Conservation (phyloP, 2,888 invertebrate genomes). For the Diploptera punctata region DNA sequence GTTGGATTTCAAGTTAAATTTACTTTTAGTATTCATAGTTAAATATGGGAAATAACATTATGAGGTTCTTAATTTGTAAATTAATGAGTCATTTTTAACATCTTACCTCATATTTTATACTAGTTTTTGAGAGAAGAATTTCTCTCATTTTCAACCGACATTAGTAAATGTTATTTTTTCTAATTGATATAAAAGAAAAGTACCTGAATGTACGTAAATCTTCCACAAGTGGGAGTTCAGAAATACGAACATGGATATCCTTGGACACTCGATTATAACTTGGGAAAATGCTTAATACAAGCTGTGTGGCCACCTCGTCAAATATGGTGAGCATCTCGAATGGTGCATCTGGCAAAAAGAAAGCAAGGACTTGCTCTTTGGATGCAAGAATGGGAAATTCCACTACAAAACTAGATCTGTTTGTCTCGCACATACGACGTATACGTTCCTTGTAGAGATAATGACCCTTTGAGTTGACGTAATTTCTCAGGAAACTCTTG, state of each 20-base stretch:
- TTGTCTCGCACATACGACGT: slow-evolving; percentile 92
- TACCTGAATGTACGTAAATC: slow-evolving; percentile 90
- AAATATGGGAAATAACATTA: too few relatives aligned
- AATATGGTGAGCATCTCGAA: slow-evolving; percentile 96
- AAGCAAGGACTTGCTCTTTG: slow-evolving; percentile 92
- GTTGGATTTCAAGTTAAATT: too few relatives aligned
- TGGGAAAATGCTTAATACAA: slow-evolving; percentile 93
- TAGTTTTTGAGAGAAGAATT: too few relatives aligned
- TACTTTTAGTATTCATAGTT: too few relatives aligned
- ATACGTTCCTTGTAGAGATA: slow-evolving; percentile 93
- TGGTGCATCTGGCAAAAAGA: slow-evolving; percentile 97
- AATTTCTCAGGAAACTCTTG: slow-evolving; percentile 92
- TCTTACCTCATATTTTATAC: too few relatives aligned
- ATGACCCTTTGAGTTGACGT: slow-evolving; percentile 84
- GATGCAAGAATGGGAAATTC: slow-evolving; percentile 92
- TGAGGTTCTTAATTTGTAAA: too few relatives aligned
- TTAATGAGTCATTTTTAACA: too few relatives aligned
- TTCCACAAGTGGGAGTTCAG: slow-evolving; percentile 94
- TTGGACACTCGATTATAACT: slow-evolving; percentile 93
- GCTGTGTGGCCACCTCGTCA: slow-evolving; percentile 91
- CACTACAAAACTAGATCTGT: slow-evolving; percentile 84
- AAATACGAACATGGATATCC: slow-evolving; percentile 94
- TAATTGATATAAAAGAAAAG: too few relatives aligned
- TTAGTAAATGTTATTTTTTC: too few relatives aligned
- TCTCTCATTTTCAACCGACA: too few relatives aligned